Conservation (phyloP, 1,140 invertebrate genomes). For the Coboldia fuscipes region DNA sequence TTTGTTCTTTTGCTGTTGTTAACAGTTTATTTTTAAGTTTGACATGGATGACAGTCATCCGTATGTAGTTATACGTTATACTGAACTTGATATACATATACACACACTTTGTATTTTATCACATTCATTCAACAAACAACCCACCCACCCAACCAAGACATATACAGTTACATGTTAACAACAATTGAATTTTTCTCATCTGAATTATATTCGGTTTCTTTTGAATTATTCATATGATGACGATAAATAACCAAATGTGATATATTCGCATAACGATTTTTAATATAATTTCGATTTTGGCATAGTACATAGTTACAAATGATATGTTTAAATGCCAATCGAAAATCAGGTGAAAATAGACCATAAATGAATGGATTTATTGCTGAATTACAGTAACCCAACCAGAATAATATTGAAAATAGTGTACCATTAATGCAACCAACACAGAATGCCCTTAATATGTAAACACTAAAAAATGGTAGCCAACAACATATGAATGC, state of each 20-base stretch:
- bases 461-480: slow-evolving; percentile 65
- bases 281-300: no score
- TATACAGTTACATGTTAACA: neutral
- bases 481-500: slow-evolving; percentile 73
- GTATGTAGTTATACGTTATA: no score
- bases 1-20: no score
- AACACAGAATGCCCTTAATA: slow-evolving; percentile 43
- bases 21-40: no score
- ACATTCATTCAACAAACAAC: neutral
- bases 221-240: no score
- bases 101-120: neutral
- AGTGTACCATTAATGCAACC: slow-evolving; percentile 29
- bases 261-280: no score
- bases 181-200: no score
- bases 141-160: neutral
- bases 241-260: no score
- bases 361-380: slow-evolving; percentile 68
- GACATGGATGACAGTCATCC: no score
- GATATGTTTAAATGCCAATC: slow-evolving; percentile 52
- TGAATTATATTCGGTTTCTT: no score
- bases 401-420: slow-evolving; percentile 63
- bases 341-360: slow-evolving; percentile 58
- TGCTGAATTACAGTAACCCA: slow-evolving; percentile 73
- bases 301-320: no score
- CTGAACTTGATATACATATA: no score